Percentiles rank a stretch among this genome's conserved stretches.
phyloP scores from a whole-genome alignment of 2,888 invertebrate species.

The Trichogramma dendrolimi region DNA sequence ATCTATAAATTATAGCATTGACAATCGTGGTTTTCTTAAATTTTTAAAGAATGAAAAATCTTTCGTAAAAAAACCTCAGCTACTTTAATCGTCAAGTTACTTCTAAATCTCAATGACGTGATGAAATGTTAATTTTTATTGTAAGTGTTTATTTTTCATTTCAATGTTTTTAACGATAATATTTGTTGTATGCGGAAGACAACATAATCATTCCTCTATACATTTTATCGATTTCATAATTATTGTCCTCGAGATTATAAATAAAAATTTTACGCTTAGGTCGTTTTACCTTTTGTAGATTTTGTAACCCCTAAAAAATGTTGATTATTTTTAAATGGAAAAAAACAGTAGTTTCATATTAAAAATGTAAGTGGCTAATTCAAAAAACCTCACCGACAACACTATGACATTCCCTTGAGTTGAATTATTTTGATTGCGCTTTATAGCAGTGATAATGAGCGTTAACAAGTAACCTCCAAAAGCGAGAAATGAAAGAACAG shows the following conservation, averaged over 20 bases:
- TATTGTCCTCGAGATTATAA: slow-evolving; percentile 37
- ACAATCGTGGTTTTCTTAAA: too few relatives aligned
- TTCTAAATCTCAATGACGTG: too few relatives aligned
- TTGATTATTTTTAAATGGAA: neutral
- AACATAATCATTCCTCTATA: slow-evolving; percentile 48
- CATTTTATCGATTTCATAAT: slow-evolving; percentile 42
- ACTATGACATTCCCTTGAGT: slow-evolving; percentile 45
- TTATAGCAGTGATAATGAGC: slow-evolving; percentile 71
- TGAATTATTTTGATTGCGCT: slow-evolving; percentile 55
- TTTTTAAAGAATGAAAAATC: too few relatives aligned
- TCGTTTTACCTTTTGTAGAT: slow-evolving; percentile 38
- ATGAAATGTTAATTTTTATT: too few relatives aligned
- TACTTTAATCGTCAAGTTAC: too few relatives aligned
- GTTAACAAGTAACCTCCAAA: slow-evolving; percentile 81
- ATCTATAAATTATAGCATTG: too few relatives aligned
- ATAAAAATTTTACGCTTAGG: slow-evolving; percentile 39
- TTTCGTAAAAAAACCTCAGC: too few relatives aligned
- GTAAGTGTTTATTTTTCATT: neutral
- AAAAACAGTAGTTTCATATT: neutral
- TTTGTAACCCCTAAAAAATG: slow-evolving; percentile 34
- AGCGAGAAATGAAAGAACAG: slow-evolving; percentile 75
- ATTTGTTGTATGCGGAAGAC: slow-evolving; percentile 37
- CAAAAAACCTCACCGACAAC: slow-evolving; percentile 40
- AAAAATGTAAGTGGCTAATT: neutral
- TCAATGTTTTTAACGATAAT: neutral